A percentile compares a stretch with the other conserved stretches of the same genome.
Evolutionary conservation across 2,888 invertebrate genomes (phyloP).

Genomic region (Drosophila diplacantha): DNA sequence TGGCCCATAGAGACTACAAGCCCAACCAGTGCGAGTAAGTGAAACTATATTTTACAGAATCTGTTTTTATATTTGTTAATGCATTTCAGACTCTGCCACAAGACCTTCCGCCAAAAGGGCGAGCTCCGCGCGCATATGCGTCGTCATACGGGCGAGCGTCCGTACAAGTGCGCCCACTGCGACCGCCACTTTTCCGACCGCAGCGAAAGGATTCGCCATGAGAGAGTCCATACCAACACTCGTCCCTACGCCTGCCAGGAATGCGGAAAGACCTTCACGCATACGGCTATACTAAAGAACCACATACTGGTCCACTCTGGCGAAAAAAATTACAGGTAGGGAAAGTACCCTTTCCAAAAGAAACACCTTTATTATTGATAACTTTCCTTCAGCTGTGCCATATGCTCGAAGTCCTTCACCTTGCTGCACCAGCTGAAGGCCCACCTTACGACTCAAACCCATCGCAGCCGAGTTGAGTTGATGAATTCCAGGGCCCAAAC

Average conservation of each 20-base stretch:
- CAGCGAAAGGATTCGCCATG: slow-evolving; percentile 62
- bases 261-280: slow-evolving; percentile 73
- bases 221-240: slow-evolving; percentile 74
- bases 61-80: background rate
- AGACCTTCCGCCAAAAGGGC: slow-evolving; percentile 74
- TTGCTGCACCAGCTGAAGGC: slow-evolving; percentile 75
- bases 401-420: slow-evolving; percentile 74
- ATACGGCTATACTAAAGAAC: slow-evolving; percentile 74
- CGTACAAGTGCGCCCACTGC: slow-evolving; percentile 73
- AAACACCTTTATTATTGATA: background rate
- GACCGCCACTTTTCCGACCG: slow-evolving; percentile 66
- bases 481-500: slow-evolving; percentile 33
- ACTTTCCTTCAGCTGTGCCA: slow-evolving; percentile 56
- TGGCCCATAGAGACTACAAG: slow-evolving; percentile 69
- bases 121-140: slow-evolving; percentile 77
- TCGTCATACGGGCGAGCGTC: slow-evolving; percentile 76
- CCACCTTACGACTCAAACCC: slow-evolving; percentile 72
- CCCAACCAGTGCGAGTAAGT: slow-evolving; percentile 76
- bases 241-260: slow-evolving; percentile 72
- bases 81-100: slow-evolving; percentile 67
- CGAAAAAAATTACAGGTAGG: slow-evolving; percentile 60
- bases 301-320: slow-evolving; percentile 64
- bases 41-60: background rate
- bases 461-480: slow-evolving; percentile 63
- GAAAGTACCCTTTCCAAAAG: too few relatives aligned